These are phyloP conservation scores for Charadrius vociferus DNA, from an alignment of 2,113 vertebrate species.

Conservation along the genomic window DNA sequence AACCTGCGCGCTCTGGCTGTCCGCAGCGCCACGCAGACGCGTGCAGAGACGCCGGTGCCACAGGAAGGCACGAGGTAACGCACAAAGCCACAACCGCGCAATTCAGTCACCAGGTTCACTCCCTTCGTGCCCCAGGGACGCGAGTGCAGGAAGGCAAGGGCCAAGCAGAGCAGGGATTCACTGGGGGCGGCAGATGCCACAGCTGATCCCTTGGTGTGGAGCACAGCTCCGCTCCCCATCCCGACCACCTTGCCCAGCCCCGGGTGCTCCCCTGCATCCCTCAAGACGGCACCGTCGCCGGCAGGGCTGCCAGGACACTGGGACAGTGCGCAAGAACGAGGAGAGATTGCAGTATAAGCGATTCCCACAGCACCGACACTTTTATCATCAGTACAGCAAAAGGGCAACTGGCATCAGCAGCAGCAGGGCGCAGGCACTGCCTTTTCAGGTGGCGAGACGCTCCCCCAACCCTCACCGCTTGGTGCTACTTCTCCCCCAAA, in stretches of 20 bases:
- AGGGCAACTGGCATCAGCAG: background rate
- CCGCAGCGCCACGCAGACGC: accelerated
- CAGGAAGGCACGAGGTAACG: accelerated
- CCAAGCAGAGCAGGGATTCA: background rate
- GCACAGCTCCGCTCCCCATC: accelerated
- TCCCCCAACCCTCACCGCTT: accelerated
- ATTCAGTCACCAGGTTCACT: background rate
- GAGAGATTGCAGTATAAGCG: background rate
- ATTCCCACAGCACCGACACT: background rate
- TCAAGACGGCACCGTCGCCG: accelerated
- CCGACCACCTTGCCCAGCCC: no score
- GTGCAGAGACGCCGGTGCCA: background rate
- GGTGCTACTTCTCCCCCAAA: background rate
- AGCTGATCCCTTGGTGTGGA: background rate
- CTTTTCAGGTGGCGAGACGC: accelerated
- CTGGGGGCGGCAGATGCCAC: accelerated
- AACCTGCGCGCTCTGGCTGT: background rate
- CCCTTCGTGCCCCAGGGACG: background rate
- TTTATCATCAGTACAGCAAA: accelerated
- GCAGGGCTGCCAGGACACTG: background rate
- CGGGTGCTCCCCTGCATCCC: background rate
- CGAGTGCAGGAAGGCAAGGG: background rate
- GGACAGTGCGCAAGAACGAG: accelerated
- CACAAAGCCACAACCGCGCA: background rate
- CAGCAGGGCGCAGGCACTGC: background rate